Conservation (phyloP, 2,888 invertebrate genomes). For the Drosophila histrio region DNA sequence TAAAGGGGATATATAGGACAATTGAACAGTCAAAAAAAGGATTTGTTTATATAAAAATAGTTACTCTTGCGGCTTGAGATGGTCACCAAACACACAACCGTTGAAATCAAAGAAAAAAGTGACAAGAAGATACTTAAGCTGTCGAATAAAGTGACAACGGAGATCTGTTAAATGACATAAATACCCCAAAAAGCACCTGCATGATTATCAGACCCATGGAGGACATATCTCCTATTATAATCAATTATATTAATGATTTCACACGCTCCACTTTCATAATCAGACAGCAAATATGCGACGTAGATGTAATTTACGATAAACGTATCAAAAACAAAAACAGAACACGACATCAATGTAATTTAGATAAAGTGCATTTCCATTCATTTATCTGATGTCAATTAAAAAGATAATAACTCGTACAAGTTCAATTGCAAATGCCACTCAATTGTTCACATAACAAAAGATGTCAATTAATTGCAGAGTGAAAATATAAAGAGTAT, state of each 20-base stretch:
- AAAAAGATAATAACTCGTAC: constrained; percentile 33
- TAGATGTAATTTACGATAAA: background rate
- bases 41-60: too few relatives aligned
- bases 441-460: constrained; percentile 6
- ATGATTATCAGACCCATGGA: background rate
- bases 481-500: background rate
- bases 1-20: too few relatives aligned
- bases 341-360: constrained; percentile 12
- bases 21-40: too few relatives aligned
- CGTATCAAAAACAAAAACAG: background rate
- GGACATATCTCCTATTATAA: too few relatives aligned
- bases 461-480: constrained; percentile 13
- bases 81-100: too few relatives aligned
- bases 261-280: background rate
- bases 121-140: background rate
- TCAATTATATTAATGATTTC: too few relatives aligned
- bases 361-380: constrained; percentile 5
- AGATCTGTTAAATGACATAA: background rate
- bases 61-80: too few relatives aligned
- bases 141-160: background rate
- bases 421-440: constrained; percentile 16
- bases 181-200: background rate
- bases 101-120: too few relatives aligned
- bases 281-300: background rate
- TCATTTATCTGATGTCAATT: constrained; percentile 23